Conservation (phyloP, 53 echinoderm and acorn worm species). For the Holothuria leucospilota region DNA sequence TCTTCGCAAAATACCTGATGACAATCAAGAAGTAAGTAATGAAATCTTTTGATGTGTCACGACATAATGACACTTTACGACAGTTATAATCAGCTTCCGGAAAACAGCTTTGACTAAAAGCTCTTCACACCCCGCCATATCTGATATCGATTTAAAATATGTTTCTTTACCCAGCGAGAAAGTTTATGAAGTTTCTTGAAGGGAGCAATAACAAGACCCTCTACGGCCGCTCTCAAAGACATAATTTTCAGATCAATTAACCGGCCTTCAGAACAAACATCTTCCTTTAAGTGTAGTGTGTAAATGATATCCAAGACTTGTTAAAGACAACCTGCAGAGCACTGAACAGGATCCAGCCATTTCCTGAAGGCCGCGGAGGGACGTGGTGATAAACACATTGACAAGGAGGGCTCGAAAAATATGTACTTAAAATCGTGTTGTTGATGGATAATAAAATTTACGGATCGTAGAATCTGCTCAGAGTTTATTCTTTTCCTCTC, state of each 20-base stretch:
- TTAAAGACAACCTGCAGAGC: conserved; percentile 27
- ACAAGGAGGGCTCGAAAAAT: too few species aligned
- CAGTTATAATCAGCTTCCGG: conserved; percentile 25
- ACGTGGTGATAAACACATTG: too few species aligned
- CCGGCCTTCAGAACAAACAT: conserved; percentile 19
- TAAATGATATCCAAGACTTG: conserved; percentile 28
- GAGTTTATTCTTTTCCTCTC: too few species aligned
- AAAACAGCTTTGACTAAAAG: conserved; percentile 29
- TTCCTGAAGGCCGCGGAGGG: too few species aligned
- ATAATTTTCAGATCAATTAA: conserved; percentile 31
- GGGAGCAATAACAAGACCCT: conserved; percentile 28
- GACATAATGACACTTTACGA: too few species aligned
- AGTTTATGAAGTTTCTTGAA: not conserved
- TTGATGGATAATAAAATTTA: too few species aligned
- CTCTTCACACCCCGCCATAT: conserved; percentile 2
- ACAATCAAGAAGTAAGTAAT: too few species aligned
- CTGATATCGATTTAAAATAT: conserved; percentile 21
- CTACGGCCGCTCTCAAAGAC: not conserved
- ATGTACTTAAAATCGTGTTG: too few species aligned
- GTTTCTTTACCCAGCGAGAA: conserved; percentile 16
- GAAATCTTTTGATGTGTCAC: too few species aligned
- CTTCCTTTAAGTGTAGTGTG: conserved; percentile 20
- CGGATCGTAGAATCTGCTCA: too few species aligned
- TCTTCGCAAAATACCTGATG: too few species aligned
- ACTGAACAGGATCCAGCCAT: not conserved